Percentiles rank a stretch among this genome's conserved stretches.
phyloP scores from a whole-genome alignment of 2,888 invertebrate genomes.

The Platycheirus rosarum region DNA sequence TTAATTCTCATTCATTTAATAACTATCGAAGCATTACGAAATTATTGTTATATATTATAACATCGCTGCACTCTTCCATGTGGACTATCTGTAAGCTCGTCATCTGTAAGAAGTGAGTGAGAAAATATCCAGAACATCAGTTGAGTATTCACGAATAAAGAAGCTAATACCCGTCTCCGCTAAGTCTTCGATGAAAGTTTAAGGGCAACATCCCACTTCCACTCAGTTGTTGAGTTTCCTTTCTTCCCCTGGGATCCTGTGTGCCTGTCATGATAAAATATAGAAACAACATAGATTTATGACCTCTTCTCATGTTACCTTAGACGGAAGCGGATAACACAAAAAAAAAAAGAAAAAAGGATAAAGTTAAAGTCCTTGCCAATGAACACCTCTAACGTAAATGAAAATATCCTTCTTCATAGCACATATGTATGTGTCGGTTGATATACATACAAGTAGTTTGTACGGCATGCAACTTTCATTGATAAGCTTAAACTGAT shows the following conservation, averaged over 20 bases:
- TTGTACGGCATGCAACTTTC: slow-evolving; percentile 59
- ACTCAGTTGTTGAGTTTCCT: slow-evolving; percentile 24
- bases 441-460: too few relatives aligned
- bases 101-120: slow-evolving; percentile 38
- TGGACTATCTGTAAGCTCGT: slow-evolving; percentile 29
- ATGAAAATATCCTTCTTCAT: slow-evolving; percentile 10
- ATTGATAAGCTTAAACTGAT: slow-evolving; percentile 59
- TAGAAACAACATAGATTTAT: slow-evolving; percentile 68
- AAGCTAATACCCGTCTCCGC: slow-evolving; percentile 52
- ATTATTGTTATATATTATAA: neutral
- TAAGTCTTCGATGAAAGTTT: slow-evolving; percentile 54
- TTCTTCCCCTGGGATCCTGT: slow-evolving; percentile 9
- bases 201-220: slow-evolving; percentile 33
- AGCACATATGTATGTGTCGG: slow-evolving; percentile 44
- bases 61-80: neutral
- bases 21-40: neutral
- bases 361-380: slow-evolving; percentile 41
- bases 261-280: slow-evolving; percentile 64
- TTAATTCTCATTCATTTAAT: too few relatives aligned
- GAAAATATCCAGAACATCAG: slow-evolving; percentile 55
- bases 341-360: slow-evolving; percentile 1
- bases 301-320: slow-evolving; percentile 51
- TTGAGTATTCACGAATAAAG: slow-evolving; percentile 44
- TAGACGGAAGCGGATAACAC: slow-evolving; percentile 31
- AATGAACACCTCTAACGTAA: slow-evolving; percentile 50